These are phyloP conservation scores for Leptinotarsa haldemani DNA, from an alignment of 2,888 invertebrate species.

Conservation along the genomic window DNA sequence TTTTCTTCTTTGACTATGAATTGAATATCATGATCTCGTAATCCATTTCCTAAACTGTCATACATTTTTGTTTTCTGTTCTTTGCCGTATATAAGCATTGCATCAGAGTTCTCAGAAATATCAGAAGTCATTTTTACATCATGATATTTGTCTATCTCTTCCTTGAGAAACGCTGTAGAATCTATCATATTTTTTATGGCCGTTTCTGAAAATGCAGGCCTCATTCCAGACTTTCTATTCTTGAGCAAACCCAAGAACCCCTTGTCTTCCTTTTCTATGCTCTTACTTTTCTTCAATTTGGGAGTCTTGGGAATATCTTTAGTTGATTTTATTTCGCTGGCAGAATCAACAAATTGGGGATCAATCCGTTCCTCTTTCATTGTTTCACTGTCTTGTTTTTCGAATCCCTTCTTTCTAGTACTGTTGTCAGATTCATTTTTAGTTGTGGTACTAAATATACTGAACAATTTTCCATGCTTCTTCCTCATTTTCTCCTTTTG, in stretches of 20 bases:
- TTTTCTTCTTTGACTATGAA: slow-evolving; percentile 33
- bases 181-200: slow-evolving; percentile 54
- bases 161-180: slow-evolving; percentile 52
- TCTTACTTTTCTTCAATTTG: slow-evolving; percentile 40
- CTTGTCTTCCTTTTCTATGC: slow-evolving; percentile 47
- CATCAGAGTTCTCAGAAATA: not conserved
- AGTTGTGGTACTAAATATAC: slow-evolving; percentile 58
- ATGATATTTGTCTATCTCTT: slow-evolving; percentile 56
- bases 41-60: slow-evolving; percentile 33
- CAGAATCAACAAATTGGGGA: not conserved
- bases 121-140: slow-evolving; percentile 47
- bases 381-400: slow-evolving; percentile 61
- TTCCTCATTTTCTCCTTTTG: slow-evolving; percentile 53
- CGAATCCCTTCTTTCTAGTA: slow-evolving; percentile 56
- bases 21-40: slow-evolving; percentile 43
- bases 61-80: slow-evolving; percentile 31
- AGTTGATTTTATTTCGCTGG: slow-evolving; percentile 24
- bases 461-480: slow-evolving; percentile 59
- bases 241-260: slow-evolving; percentile 53
- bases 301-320: slow-evolving; percentile 30
- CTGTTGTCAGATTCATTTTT: slow-evolving; percentile 60
- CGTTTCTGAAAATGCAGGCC: slow-evolving; percentile 48
- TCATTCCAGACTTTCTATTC: slow-evolving; percentile 41
- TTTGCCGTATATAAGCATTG: slow-evolving; percentile 16
- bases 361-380: slow-evolving; percentile 52